Percentiles rank a stretch among this genome's conserved stretches.
phyloP scores from a whole-genome alignment of 2,797 vertebrate genomes.

The Percopsis omiscomaycus region DNA sequence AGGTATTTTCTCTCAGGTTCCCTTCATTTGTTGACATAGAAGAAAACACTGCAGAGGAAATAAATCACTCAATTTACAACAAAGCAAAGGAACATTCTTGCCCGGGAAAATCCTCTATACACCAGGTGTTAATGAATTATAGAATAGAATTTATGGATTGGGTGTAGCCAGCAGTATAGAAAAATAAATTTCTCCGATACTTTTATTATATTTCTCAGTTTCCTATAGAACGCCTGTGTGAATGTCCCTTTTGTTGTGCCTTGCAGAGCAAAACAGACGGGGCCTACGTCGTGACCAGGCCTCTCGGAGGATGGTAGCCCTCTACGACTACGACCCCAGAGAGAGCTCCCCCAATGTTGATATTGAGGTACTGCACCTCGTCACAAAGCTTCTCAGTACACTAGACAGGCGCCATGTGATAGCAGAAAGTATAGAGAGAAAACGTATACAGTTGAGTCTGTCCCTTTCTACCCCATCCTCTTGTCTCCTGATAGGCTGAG shows the following conservation, averaged over 20 bases:
- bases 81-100: too few relatives aligned
- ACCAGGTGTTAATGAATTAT: too few relatives aligned
- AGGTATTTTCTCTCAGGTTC: too few relatives aligned
- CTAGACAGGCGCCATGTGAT: background rate
- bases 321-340: conserved; percentile 94
- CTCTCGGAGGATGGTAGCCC: conserved; percentile 91
- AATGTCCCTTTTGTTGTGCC: background rate
- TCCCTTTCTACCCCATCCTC: conserved; percentile 28
- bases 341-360: conserved; percentile 98
- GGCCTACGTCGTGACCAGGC: conserved; percentile 76
- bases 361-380: conserved; percentile 84
- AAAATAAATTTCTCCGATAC: too few relatives aligned
- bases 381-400: background rate
- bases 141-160: too few relatives aligned
- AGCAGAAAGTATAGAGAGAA: background rate
- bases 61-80: too few relatives aligned
- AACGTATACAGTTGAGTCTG: background rate
- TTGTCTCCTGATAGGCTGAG: conserved; percentile 81
- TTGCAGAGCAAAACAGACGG: conserved; percentile 85
- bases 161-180: too few relatives aligned
- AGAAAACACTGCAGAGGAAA: too few relatives aligned
- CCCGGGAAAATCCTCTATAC: too few relatives aligned
- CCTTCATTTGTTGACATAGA: too few relatives aligned
- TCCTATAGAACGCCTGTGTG: background rate
- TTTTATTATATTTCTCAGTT: too few relatives aligned